Conservation (phyloP, 2,888 invertebrate species). For the Rhagonycha fulva region DNA sequence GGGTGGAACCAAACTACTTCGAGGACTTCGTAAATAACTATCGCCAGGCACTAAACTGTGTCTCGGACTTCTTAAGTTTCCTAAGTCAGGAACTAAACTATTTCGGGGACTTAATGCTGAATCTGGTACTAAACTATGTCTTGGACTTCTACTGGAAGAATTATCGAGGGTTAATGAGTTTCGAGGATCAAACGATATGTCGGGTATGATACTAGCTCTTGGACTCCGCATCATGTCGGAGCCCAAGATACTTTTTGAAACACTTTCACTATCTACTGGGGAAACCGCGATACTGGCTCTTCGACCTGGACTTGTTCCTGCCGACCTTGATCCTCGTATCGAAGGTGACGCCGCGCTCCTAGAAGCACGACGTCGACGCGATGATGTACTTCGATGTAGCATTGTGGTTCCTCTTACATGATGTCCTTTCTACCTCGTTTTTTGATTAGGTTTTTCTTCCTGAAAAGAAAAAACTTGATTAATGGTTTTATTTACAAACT, state of each 20-base stretch:
- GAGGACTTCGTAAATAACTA: conserved; percentile 61
- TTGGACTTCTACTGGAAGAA: conserved; percentile 58
- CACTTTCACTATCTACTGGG: conserved; percentile 47
- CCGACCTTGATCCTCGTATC: conserved; percentile 58
- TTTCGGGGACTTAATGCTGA: conserved; percentile 60
- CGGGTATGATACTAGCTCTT: conserved; percentile 52
- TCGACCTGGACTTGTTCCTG: conserved; percentile 51
- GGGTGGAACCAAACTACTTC: conserved; percentile 62
- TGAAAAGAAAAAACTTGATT: background rate
- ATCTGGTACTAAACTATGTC: conserved; percentile 65
- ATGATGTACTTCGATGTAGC: conserved; percentile 71
- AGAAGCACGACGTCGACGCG: conserved; percentile 68
- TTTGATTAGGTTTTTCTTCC: background rate
- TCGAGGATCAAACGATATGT: conserved; percentile 54
- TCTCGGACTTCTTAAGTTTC: conserved; percentile 53
- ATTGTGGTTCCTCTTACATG: conserved; percentile 48
- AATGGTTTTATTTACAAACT: background rate
- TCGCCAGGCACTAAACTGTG: conserved; percentile 66
- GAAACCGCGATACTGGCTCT: conserved; percentile 54
- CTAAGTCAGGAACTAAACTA: conserved; percentile 64
- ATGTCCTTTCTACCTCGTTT: background rate
- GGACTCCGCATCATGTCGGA: conserved; percentile 57
- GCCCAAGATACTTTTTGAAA: conserved; percentile 43
- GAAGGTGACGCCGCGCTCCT: conserved; percentile 69
- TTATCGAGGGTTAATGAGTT: conserved; percentile 54